Conservation (phyloP, 2,113 vertebrate species). For the Poeciliopsis occidentalis region DNA sequence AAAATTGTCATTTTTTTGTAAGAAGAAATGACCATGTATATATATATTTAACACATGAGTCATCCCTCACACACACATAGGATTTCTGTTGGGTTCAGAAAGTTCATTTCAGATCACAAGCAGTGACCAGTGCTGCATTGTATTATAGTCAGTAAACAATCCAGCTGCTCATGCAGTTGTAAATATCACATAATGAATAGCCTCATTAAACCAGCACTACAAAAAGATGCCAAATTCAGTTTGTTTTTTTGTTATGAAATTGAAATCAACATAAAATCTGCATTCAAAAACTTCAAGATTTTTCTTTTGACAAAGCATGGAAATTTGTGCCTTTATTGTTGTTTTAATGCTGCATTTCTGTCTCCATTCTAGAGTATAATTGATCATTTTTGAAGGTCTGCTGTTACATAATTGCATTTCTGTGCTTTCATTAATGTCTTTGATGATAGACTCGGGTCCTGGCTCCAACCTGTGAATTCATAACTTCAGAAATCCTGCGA, state of each 20-base stretch:
- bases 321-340: not conserved
- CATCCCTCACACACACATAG: not conserved
- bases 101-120: not conserved
- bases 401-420: slow-evolving; percentile 13
- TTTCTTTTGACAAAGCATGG: not conserved
- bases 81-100: not conserved
- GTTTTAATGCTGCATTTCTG: not conserved
- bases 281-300: not conserved
- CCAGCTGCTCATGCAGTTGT: not conserved
- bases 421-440: not conserved
- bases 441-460: not conserved
- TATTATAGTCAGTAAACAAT: not conserved
- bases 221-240: not conserved
- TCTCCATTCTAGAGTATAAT: not conserved
- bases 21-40: not conserved
- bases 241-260: not conserved
- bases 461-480: not conserved
- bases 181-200: not conserved
- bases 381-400: slow-evolving; percentile 6
- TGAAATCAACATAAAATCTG: not conserved
- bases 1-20: not conserved
- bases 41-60: not conserved
- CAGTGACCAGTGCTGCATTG: not conserved
- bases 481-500: slow-evolving; percentile 3
- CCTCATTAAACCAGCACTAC: not conserved